Percentiles rank a stretch among this genome's conserved stretches.
Evolutionary conservation across 2,797 vertebrate genomes (phyloP).

Genomic region (Neosilurus mollespiculum): DNA sequence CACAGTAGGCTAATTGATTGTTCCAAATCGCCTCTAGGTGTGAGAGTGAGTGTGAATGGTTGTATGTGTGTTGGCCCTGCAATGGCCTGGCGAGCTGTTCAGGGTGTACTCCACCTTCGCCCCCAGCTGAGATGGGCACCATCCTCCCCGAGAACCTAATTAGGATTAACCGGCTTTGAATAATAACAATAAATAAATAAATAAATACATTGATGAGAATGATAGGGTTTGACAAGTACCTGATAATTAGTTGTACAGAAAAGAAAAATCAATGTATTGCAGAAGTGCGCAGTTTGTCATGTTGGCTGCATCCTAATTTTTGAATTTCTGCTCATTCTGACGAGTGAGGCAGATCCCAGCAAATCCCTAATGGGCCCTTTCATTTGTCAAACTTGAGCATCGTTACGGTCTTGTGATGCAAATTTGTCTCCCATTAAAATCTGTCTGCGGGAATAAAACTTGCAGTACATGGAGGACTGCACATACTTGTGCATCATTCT

Average conservation of each 20-base stretch:
- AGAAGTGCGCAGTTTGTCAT: constrained; percentile 34
- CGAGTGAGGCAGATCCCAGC: constrained; percentile 40
- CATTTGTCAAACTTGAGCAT: constrained; percentile 50
- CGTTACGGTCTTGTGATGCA: constrained; percentile 54
- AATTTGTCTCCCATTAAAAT: constrained; percentile 59
- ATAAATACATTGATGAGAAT: constrained; percentile 7
- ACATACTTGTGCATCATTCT: constrained; percentile 15
- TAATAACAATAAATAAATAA: neutral
- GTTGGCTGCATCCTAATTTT: constrained; percentile 44
- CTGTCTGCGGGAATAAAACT: constrained; percentile 39
- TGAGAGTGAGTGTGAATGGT: too few species aligned
- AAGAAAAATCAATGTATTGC: constrained; percentile 40
- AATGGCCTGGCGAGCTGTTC: too few species aligned
- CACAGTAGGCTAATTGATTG: too few species aligned
- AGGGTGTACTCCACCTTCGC: too few species aligned
- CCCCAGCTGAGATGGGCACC: too few species aligned
- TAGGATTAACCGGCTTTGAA: too few species aligned
- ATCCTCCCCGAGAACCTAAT: too few species aligned
- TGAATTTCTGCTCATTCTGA: constrained; percentile 53
- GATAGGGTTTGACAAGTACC: constrained; percentile 37
- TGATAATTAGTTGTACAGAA: constrained; percentile 26
- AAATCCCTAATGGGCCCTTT: constrained; percentile 52
- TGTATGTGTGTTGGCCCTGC: too few species aligned
- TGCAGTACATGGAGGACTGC: constrained; percentile 26
- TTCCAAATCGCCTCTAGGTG: too few species aligned